Evolutionary conservation across 2,888 invertebrate species (phyloP).

Genomic region (Baronia brevicornis): DNA sequence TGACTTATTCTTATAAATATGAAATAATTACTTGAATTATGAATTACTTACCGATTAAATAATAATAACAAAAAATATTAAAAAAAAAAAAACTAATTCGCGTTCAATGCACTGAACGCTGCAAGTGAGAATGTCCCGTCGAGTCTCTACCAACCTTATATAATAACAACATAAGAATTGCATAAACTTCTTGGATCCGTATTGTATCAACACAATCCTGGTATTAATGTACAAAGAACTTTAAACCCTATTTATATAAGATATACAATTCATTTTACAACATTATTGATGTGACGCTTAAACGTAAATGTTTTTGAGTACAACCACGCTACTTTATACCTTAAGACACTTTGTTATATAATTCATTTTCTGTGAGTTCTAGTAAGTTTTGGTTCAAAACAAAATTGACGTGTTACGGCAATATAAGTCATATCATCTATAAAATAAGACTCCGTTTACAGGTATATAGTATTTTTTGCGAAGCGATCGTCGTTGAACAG

Average conservation of each 20-base stretch:
- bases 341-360: slow-evolving; percentile 12
- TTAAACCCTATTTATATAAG: neutral
- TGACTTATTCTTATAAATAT: too few relatives aligned
- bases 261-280: slow-evolving; percentile 12
- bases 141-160: slow-evolving; percentile 59
- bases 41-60: too few relatives aligned
- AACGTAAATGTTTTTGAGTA: slow-evolving; percentile 25
- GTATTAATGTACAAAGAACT: neutral
- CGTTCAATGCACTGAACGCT: slow-evolving; percentile 58
- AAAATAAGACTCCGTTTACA: slow-evolving; percentile 27
- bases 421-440: slow-evolving; percentile 20
- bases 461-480: slow-evolving; percentile 17
- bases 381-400: slow-evolving; percentile 20
- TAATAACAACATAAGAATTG: slow-evolving; percentile 73
- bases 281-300: neutral
- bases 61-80: too few relatives aligned
- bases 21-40: too few relatives aligned
- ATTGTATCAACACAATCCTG: slow-evolving; percentile 33
- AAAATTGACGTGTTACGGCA: slow-evolving; percentile 18
- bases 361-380: slow-evolving; percentile 3
- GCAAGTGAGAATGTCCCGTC: slow-evolving; percentile 49
- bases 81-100: slow-evolving; percentile 31
- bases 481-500: slow-evolving; percentile 46
- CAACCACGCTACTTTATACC: slow-evolving; percentile 16
- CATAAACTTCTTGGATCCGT: slow-evolving; percentile 60